A percentile compares a stretch with the other conserved stretches of the same genome.
phyloP scores from a whole-genome alignment of 2,888 invertebrate species.

The Pachliopta kotzebuea region DNA sequence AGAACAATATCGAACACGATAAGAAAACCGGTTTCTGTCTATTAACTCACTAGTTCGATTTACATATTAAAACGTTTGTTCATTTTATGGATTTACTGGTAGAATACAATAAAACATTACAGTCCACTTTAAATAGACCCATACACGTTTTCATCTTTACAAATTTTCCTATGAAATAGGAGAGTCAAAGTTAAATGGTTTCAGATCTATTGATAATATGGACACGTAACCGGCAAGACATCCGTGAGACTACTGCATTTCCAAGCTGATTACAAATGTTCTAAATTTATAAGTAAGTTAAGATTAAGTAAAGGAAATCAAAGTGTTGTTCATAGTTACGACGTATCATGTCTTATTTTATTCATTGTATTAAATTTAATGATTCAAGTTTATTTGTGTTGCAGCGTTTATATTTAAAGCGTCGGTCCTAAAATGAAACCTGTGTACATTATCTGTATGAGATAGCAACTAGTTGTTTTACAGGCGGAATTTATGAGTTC shows the following conservation, averaged over 20 bases:
- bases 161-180: conserved; percentile 13
- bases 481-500: conserved; percentile 21
- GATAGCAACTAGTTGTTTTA: conserved; percentile 14
- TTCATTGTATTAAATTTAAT: conserved; percentile 7
- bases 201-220: conserved; percentile 50
- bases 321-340: conserved; percentile 1
- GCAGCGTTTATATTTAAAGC: conserved; percentile 8
- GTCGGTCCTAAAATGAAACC: conserved; percentile 24
- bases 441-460: conserved; percentile 26
- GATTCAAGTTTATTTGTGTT: conserved; percentile 3
- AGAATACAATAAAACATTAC: conserved; percentile 52
- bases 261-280: conserved; percentile 63
- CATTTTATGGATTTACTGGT: conserved; percentile 55
- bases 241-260: conserved; percentile 68
- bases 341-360: neutral
- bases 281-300: conserved; percentile 46
- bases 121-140: conserved; percentile 31
- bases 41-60: conserved; percentile 39
- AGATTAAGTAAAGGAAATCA: conserved; percentile 17
- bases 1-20: conserved; percentile 29
- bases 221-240: conserved; percentile 66
- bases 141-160: neutral
- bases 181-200: conserved; percentile 45
- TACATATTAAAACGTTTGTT: conserved; percentile 54
- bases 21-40: conserved; percentile 28